Evolutionary conservation across 2,113 vertebrate genomes (phyloP).

Genomic region (Sapayoa aenigma): DNA sequence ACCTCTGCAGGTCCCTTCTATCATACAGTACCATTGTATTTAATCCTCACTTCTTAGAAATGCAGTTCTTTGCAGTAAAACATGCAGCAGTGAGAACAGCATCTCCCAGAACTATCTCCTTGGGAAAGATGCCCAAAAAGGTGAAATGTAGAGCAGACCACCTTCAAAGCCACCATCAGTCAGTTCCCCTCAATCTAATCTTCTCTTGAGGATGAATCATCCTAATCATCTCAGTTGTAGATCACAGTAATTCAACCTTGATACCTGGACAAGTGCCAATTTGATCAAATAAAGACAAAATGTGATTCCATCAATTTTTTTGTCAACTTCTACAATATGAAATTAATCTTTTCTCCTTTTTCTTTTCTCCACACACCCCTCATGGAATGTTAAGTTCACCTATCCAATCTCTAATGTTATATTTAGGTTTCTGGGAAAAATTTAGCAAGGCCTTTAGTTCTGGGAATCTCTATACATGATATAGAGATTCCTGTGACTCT

Average conservation of each 20-base stretch:
- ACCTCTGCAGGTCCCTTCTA: neutral
- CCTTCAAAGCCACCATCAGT: neutral
- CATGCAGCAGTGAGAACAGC: fast-evolving
- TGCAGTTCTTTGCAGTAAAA: neutral
- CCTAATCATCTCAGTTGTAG: neutral
- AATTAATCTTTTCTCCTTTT: neutral
- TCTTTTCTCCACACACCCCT: fast-evolving
- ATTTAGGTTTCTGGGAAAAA: neutral
- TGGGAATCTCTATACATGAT: neutral
- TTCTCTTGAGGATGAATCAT: neutral
- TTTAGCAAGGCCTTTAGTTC: neutral
- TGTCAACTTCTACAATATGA: neutral
- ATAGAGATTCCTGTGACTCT: neutral
- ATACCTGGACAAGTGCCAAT: neutral
- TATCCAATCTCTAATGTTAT: neutral
- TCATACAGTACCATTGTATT: neutral
- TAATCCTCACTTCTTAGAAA: neutral
- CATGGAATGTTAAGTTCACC: fast-evolving
- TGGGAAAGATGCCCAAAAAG: neutral
- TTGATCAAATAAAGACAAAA: neutral
- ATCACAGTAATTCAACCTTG: neutral
- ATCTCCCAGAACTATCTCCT: neutral
- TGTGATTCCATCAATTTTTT: neutral
- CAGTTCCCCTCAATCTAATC: neutral
- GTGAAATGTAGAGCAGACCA: neutral